Evolutionary conservation across 2,113 vertebrate genomes (phyloP).

Genomic region (Aix galericulata): DNA sequence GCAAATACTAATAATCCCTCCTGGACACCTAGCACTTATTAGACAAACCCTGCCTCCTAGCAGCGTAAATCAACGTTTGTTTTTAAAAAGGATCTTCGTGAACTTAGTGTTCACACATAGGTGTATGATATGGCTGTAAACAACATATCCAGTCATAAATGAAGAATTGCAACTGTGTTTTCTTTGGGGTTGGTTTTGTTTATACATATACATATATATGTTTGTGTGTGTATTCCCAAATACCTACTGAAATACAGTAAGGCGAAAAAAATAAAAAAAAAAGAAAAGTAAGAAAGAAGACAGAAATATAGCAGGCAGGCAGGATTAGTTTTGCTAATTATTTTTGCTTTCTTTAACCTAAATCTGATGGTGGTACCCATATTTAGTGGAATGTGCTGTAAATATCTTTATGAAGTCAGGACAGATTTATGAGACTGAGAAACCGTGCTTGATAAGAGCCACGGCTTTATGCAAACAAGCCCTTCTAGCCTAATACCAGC

Average conservation of each 20-base stretch:
- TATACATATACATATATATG: too few species aligned
- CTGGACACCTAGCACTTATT: constrained; percentile 70
- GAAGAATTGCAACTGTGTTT: not conserved
- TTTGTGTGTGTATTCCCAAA: not conserved
- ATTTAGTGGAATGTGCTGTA: not conserved
- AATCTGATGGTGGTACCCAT: not conserved
- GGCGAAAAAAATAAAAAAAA: not conserved
- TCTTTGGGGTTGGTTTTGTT: not conserved
- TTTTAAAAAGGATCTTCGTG: constrained; percentile 34
- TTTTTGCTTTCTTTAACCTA: not conserved
- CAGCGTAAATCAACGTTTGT: constrained; percentile 58
- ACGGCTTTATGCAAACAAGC: not conserved
- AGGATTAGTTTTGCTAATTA: not conserved
- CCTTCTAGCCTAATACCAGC: not conserved
- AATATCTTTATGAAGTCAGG: not conserved
- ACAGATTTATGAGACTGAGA: not conserved
- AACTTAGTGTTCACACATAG: constrained; percentile 23
- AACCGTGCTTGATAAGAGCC: not conserved
- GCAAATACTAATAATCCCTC: constrained; percentile 77
- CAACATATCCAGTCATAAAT: not conserved
- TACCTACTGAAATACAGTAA: not conserved
- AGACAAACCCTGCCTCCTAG: constrained; percentile 70
- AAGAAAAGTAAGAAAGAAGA: not conserved
- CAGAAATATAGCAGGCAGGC: not conserved
- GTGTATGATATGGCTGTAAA: not conserved